These are phyloP conservation scores for Leptocoma aspasia DNA, from an alignment of 2,113 vertebrate species.

Conservation along the genomic window DNA sequence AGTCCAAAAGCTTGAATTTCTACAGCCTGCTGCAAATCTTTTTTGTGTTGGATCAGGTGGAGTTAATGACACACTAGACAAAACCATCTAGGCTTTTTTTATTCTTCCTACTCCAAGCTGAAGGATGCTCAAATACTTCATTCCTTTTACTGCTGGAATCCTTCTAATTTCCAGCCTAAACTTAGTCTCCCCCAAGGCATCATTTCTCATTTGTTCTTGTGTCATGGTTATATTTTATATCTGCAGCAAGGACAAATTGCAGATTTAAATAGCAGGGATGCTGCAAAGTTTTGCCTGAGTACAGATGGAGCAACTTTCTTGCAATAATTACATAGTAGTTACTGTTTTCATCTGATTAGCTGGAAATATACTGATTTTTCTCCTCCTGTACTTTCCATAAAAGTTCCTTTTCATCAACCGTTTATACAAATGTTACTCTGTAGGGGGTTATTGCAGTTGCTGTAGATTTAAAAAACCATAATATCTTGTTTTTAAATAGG, in stretches of 20 bases:
- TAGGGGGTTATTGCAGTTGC: neutral
- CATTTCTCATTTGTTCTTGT: conserved; percentile 35
- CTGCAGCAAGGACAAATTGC: neutral
- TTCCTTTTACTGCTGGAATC: neutral
- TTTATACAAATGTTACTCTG: neutral
- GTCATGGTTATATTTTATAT: conserved; percentile 15
- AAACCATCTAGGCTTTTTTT: neutral
- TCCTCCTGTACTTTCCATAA: neutral
- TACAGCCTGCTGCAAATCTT: neutral
- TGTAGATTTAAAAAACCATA: neutral
- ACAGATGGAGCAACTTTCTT: neutral
- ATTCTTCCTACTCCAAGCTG: neutral
- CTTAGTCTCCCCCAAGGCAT: conserved; percentile 24
- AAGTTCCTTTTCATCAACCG: neutral
- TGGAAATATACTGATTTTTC: conserved; percentile 4
- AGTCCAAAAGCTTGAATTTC: neutral
- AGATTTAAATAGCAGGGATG: neutral
- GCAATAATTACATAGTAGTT: conserved; percentile 11
- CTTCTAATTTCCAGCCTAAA: conserved; percentile 34
- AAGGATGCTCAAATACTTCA: neutral
- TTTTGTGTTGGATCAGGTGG: neutral
- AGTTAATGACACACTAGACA: neutral
- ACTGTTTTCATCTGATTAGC: neutral
- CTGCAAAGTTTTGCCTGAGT: neutral
- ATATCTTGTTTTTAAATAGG: neutral